Evolutionary conservation across 92 coral and sea anemone species (phyloP), one percentile per base, ranked within the genome.

Genomic region (Actinostola sp.): DNA sequence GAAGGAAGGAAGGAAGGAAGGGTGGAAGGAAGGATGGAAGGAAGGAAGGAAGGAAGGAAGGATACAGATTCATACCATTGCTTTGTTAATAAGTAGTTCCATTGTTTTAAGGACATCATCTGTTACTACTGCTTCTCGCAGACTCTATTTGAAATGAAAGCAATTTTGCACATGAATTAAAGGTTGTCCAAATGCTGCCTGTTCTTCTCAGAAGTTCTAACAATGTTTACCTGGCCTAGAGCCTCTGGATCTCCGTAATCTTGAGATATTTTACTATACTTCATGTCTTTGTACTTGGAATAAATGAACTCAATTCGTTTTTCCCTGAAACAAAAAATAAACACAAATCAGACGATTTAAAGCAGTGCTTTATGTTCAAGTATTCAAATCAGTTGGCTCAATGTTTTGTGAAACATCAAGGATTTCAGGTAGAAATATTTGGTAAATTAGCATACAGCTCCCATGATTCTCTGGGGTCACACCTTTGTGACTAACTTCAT

Each of bases 31-130:
- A n/a, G n/a, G n/a, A n/a, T n/a, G n/a, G n/a, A n/a, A n/a, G n/a
- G n/a, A n/a, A n/a, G n/a, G n/a, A n/a, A n/a, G n/a, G n/a, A n/a
- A n/a, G n/a, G n/a, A n/a, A n/a, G n/a, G n/a, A n/a, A 21, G 45
- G 26, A 63, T 8, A 19, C 8, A 16, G 52, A 9, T 23, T 46
- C 89, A 82, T 83, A 91, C 97, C 61, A 88, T 85, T n/a, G 91
- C 97, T 39, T 84, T 84, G 78, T 84, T 92, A 23, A 94, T 78
- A 63, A 94, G 86, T 33, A 94, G 81, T 52, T 91, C 97, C 94
- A 94, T 85, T 5, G 98, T 94, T 28, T 81, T 61, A 67, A 85
- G 21, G 35, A 94, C 78, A 58, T 91, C 82, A 24, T 91, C 89
- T 1, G 94, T 91, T 45, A 85, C 64, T 15, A 94, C 98, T 10